Base-by-base conservation (phyloP, 2,888 invertebrate species). In the Epinotia bilunana region DNA sequence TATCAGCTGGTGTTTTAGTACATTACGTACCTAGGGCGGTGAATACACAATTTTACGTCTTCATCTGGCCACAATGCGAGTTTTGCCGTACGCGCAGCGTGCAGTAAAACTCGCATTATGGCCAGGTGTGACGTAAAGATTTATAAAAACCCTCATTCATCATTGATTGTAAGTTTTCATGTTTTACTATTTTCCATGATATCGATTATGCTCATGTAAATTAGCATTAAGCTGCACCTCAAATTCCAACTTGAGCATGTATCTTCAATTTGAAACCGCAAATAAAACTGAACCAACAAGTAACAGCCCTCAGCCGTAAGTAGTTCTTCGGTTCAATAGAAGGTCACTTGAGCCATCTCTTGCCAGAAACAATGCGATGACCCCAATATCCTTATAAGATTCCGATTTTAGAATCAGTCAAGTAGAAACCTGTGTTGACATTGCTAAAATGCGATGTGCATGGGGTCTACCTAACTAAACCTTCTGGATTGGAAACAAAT, bases 271-370 rank as follows among this genome's bases (percentile, higher is more conserved):
- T 58, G 20, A 58, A 58, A 58, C 68, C n/a, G 28, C 72, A 72
- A 64, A 72, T 72, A 72, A 72, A 72, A 58, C 69, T 60, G 23
- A 63, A 57, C 57, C 57, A 68, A 64, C 63, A 18, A 55, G 67
- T 62, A 55, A 63, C 57, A 69, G 46, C 23, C 39, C 39, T 39
- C 53, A 20, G 53, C 33, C 39, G 13, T 16, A 33, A 63, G 55
- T 64, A 7, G 18, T 13, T 53, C 20, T 79, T 79, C 77, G 76
- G 79, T 79, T 77, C 77, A 76, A 58, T 77, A 33, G 82, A 85
- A 86, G 85, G 87, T 86, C 83, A 80, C 70, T 77, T 76, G 78
- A 81, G 85, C 83, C 84, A 86, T 86, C 85, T 86, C 84, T 84
- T 79, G 80, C 79, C 77, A 80, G 82, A 81, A 84, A 84, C 83